A percentile compares a stretch with the other conserved stretches of the same genome.
These are phyloP conservation scores for Deroptyus accipitrinus DNA, from an alignment of 2,113 vertebrate species.

Conservation along the genomic window DNA sequence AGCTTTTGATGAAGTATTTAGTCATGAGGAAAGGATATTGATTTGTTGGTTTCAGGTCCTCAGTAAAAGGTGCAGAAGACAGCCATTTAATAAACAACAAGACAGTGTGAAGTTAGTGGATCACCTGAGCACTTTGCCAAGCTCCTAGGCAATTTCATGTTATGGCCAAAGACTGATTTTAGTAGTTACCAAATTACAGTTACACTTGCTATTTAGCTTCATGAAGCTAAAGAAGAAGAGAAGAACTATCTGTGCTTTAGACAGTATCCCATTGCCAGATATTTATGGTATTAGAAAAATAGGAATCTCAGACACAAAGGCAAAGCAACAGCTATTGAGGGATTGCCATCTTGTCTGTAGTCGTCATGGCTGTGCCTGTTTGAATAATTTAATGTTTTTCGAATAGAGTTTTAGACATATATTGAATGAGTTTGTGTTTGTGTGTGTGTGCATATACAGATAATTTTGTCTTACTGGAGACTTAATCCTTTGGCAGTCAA, in stretches of 20 bases:
- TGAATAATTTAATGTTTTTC: not conserved
- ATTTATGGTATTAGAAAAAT: not conserved
- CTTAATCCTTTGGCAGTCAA: slow-evolving; percentile 39
- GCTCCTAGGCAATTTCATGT: not conserved
- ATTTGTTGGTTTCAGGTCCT: not conserved
- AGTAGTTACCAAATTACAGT: not conserved
- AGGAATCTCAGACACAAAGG: not conserved
- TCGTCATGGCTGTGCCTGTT: not conserved
- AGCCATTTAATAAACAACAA: not conserved
- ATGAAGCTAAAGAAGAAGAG: not conserved
- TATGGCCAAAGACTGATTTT: not conserved
- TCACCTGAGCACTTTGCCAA: not conserved
- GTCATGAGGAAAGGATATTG: not conserved
- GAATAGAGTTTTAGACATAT: not conserved
- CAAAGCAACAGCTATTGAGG: not conserved
- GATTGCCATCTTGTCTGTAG: not conserved
- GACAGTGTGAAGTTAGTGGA: not conserved
- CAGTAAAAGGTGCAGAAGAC: not conserved
- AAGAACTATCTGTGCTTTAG: not conserved
- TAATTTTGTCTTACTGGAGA: slow-evolving; percentile 30
- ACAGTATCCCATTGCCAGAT: not conserved
- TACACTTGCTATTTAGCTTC: not conserved
- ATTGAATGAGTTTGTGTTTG: not conserved
- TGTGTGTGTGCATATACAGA: not conserved
- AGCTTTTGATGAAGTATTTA: slow-evolving; percentile 9